phyloP scores from a whole-genome alignment of 2,888 invertebrate genomes.

The Nyleta sp. region DNA sequence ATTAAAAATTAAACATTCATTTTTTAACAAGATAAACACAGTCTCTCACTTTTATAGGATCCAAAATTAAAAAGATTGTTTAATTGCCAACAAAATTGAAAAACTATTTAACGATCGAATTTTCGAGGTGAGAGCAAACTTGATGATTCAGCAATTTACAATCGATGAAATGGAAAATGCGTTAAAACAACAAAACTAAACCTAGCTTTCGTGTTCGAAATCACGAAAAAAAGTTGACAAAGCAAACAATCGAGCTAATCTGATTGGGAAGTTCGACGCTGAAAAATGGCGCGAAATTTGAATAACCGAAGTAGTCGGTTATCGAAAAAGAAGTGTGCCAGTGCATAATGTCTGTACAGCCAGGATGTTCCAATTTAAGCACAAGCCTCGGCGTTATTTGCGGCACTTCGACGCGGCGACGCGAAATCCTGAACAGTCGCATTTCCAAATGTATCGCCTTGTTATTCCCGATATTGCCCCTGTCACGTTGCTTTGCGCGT shows the following conservation, averaged over 20 bases:
- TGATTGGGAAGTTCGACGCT: neutral
- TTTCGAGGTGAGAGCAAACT: constrained; percentile 1
- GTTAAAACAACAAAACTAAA: neutral
- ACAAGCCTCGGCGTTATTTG: constrained; percentile 13
- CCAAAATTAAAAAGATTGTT: no score
- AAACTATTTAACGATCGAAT: neutral
- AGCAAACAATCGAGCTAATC: constrained; percentile 1
- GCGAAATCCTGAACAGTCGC: constrained; percentile 18
- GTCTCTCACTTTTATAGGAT: no score
- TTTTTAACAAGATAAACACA: no score
- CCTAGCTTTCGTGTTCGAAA: neutral
- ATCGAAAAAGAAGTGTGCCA: constrained; percentile 5
- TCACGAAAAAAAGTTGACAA: constrained; percentile 7
- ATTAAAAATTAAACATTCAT: no score
- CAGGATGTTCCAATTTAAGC: constrained; percentile 6
- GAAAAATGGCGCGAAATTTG: constrained; percentile 7
- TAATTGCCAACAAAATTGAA: no score
- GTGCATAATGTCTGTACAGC: constrained; percentile 2
- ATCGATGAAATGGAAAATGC: neutral
- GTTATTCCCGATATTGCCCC: constrained; percentile 47
- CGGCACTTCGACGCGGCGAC: constrained; percentile 5
- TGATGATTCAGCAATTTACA: neutral
- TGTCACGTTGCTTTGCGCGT: constrained; percentile 38
- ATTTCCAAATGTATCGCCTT: constrained; percentile 46
- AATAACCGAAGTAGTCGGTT: neutral